Percentiles rank a stretch among this genome's conserved stretches.
Conservation (phyloP, 2,888 invertebrate species). For the Schizaphis graminum region DNA sequence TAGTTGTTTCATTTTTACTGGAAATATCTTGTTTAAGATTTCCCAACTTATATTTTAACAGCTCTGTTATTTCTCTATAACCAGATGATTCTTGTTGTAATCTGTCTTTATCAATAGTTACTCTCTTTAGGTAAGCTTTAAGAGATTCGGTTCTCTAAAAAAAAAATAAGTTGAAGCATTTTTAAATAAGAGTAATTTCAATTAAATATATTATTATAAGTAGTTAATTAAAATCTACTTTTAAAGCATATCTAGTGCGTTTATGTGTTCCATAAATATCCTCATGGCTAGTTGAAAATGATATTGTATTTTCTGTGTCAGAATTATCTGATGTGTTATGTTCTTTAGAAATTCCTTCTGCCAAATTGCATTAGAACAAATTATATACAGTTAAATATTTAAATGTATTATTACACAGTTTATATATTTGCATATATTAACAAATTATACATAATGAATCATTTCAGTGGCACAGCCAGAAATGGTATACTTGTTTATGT, state of each 20-base stretch:
- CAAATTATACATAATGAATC: not conserved
- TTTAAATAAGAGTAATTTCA: not conserved
- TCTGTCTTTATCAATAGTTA: conserved; percentile 69
- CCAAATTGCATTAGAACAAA: conserved; percentile 24
- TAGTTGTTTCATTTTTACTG: conserved; percentile 69
- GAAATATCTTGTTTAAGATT: conserved; percentile 69
- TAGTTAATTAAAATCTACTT: conserved; percentile 16
- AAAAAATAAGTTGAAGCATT: conserved; percentile 24
- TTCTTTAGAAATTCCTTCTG: conserved; percentile 39
- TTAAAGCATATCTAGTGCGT: conserved; percentile 60
- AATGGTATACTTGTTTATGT: not conserved
- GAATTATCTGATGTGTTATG: conserved; percentile 49
- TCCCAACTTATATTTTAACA: conserved; percentile 69
- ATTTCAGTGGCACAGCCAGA: not conserved
- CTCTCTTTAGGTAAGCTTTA: conserved; percentile 68
- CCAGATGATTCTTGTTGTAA: conserved; percentile 69
- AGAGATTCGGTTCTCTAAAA: conserved; percentile 68
- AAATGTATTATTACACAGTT: not conserved
- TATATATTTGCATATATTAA: not conserved
- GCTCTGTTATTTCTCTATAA: conserved; percentile 68
- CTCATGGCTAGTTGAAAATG: conserved; percentile 62
- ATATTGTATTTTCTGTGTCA: conserved; percentile 60
- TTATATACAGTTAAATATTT: not conserved
- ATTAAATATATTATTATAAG: not conserved
- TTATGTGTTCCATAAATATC: conserved; percentile 62